Evolutionary conservation across 2,888 invertebrate genomes (phyloP).

Genomic region (Heterodera filipjevi): DNA sequence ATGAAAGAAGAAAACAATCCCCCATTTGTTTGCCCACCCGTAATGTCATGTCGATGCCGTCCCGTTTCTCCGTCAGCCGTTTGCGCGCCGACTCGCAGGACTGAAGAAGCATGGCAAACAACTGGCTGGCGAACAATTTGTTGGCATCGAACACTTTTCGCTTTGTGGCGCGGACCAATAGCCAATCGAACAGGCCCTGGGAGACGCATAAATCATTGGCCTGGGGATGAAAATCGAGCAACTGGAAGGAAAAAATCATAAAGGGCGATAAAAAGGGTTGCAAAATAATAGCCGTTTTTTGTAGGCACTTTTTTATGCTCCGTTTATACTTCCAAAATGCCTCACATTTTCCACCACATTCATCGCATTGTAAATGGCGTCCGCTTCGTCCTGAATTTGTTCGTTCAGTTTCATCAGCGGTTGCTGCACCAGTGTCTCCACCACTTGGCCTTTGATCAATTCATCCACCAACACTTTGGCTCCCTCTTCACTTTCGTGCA

Average conservation of each 20-base stretch:
- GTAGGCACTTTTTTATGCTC: not conserved
- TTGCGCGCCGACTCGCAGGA: constrained; percentile 74
- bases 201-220: constrained; percentile 67
- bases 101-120: constrained; percentile 90
- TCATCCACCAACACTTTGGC: constrained; percentile 78
- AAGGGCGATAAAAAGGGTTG: not conserved
- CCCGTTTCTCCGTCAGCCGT: constrained; percentile 69
- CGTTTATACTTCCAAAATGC: constrained; percentile 4
- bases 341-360: constrained; percentile 89
- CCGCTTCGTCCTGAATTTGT: constrained; percentile 74
- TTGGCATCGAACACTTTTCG: constrained; percentile 57
- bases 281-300: not conserved
- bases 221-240: constrained; percentile 82
- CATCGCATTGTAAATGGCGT: constrained; percentile 92
- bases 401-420: constrained; percentile 84
- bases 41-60: constrained; percentile 91
- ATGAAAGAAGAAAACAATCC: not conserved
- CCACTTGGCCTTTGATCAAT: constrained; percentile 84
- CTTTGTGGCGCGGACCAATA: constrained; percentile 79
- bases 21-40: constrained; percentile 76
- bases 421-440: constrained; percentile 87
- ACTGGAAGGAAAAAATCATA: constrained; percentile 41
- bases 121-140: constrained; percentile 82
- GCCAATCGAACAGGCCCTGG: constrained; percentile 72
- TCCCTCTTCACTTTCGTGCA: constrained; percentile 69